Evolutionary conservation across 2,888 invertebrate genomes (phyloP), one percentile per base, ranked within the genome.

Genomic region (Zhuqinia jingwanae): DNA sequence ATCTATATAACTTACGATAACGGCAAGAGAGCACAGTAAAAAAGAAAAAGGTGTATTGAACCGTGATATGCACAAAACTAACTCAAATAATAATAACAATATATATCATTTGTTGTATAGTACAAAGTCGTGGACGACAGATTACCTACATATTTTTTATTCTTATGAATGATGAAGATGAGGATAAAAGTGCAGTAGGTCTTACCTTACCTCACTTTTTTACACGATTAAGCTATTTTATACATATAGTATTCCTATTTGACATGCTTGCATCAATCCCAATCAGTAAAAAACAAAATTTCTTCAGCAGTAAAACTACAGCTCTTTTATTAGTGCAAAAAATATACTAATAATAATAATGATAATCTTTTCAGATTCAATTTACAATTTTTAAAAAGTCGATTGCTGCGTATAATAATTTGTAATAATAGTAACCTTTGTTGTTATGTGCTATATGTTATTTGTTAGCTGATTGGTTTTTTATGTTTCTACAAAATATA

Each of bases 1-100:
- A 63, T 65, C 79, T 50, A 47, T 79, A 36, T 80, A 80, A 80
- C 70, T 80, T 80, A 80, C 70, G 80, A 70, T 80, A 70, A 80
- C 70, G 70, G 58, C 36, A 27, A 53, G 70, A 36, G 36, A 36
- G 36, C 36, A n/a, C n/a, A n/a, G n/a, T 36, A 36, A 36, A 36
- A 17, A 36, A n/a, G 36, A 63, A 63, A 17, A 70, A 47, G 47
- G 70, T 70, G 22, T 70, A 70, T 70, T 70, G 70, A 70, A 70
- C 47, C 47, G 70, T 45, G 70, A 70, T 70, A 47, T 70, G 70
- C 42, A 47, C 42, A n/a, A n/a, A n/a, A n/a, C n/a, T n/a, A n/a
- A n/a, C n/a, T n/a, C n/a, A n/a, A n/a, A n/a, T n/a, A n/a, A n/a
- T n/a, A n/a, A n/a, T n/a, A n/a, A n/a, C n/a, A n/a, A n/a, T n/a